These are phyloP conservation scores for Propithecus deckenii DNA, from an alignment of 2,797 vertebrate genomes.

Conservation along the genomic window DNA sequence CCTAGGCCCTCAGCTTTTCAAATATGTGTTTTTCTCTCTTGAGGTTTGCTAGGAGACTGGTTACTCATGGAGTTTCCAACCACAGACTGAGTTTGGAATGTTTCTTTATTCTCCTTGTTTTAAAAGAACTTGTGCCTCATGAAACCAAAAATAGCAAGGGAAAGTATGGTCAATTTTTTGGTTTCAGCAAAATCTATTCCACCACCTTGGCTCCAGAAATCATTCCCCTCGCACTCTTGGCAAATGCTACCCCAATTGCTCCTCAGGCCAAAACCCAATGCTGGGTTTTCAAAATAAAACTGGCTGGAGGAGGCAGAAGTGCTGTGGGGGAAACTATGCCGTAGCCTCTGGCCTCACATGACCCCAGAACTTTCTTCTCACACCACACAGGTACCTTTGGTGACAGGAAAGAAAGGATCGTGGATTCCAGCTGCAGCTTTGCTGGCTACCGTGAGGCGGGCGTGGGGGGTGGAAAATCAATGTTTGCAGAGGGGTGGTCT, in stretches of 20 bases:
- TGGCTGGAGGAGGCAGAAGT: background rate
- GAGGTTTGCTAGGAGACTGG: slow-evolving; percentile 50
- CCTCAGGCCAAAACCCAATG: slow-evolving; percentile 1
- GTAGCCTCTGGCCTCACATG: slow-evolving; percentile 18
- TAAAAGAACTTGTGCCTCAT: slow-evolving; percentile 60
- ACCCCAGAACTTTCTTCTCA: slow-evolving; percentile 15
- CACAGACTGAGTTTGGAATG: slow-evolving; percentile 61
- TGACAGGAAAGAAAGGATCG: background rate
- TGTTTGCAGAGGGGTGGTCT: background rate
- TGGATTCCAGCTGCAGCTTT: background rate
- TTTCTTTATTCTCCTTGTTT: slow-evolving; percentile 70
- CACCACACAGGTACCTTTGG: background rate
- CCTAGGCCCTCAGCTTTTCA: background rate
- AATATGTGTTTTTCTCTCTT: slow-evolving; percentile 35
- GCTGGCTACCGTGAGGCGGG: background rate
- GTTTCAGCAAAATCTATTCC: slow-evolving; percentile 65
- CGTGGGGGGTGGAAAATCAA: background rate
- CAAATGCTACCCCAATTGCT: background rate
- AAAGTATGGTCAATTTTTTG: slow-evolving; percentile 61
- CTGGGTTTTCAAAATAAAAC: slow-evolving; percentile 41
- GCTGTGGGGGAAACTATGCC: background rate
- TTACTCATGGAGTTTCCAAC: slow-evolving; percentile 73
- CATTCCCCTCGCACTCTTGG: background rate
- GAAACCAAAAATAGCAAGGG: slow-evolving; percentile 71
- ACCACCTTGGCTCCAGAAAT: slow-evolving; percentile 48